Percentiles rank a stretch among this genome's conserved stretches.
Evolutionary conservation across 2,888 invertebrate genomes (phyloP).

Genomic region (Branchellion lobata): DNA sequence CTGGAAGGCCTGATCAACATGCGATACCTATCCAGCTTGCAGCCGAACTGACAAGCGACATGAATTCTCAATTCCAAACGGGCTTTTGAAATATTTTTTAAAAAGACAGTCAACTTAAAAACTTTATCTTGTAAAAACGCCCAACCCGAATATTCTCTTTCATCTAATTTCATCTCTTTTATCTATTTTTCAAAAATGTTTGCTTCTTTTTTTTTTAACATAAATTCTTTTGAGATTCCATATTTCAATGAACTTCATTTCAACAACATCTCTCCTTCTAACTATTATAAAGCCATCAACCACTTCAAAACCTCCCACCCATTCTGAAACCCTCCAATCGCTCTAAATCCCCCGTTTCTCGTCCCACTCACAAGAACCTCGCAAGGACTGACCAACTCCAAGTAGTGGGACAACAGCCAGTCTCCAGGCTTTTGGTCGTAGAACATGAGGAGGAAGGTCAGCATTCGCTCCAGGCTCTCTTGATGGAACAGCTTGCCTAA

Average conservation of each 20-base stretch:
- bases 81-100: too few relatives aligned
- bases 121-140: too few relatives aligned
- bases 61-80: too few relatives aligned
- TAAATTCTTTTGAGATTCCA: not conserved
- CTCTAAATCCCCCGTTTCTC: not conserved
- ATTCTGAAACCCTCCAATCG: too few relatives aligned
- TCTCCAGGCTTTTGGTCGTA: slow-evolving; percentile 38
- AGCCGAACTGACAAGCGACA: not conserved
- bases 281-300: too few relatives aligned
- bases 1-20: not conserved
- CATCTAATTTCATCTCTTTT: too few relatives aligned
- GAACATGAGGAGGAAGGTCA: slow-evolving; percentile 32
- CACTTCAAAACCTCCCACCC: too few relatives aligned
- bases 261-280: too few relatives aligned
- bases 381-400: not conserved
- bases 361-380: slow-evolving; percentile 6
- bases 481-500: slow-evolving; percentile 38
- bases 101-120: too few relatives aligned
- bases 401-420: slow-evolving; percentile 27
- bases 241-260: too few relatives aligned
- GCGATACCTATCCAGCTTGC: not conserved
- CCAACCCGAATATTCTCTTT: too few relatives aligned
- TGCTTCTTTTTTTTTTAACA: not conserved
- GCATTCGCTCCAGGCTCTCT: slow-evolving; percentile 19
- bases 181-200: too few relatives aligned